Evolutionary conservation across 1,140 invertebrate genomes (phyloP), one percentile per base, ranked within the genome.

Genomic region (Mylabris phalerata): DNA sequence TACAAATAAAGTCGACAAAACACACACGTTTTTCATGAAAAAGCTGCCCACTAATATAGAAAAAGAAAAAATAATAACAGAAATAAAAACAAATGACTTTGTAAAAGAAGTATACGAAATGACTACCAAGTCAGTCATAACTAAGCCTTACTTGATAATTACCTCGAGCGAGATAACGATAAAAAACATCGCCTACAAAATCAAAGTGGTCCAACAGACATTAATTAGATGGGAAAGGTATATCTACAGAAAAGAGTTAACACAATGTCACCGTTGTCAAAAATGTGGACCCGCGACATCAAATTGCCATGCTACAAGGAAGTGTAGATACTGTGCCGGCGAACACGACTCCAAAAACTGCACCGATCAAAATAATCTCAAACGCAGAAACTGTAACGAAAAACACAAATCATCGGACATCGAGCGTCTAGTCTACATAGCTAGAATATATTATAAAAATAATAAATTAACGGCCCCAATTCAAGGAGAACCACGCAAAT

Each of bases 261-360:
- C 1, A 13, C 13, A 13, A 13, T 13, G 13, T 13, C 13, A 57
- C 3, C 1, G 13, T 13, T 73, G 67, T 24, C 71, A 74, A 63
- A 48, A 63, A 6, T 73, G 63, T 64, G 67, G 68, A 13, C 65
- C 72, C 49, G 64, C 69, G 1, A 66, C 63, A 1, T 9, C 40
- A 6, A 68, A 70, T 43, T 73, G 71, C 32, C 61, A 60, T 27
- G 55, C 41, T 13, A 50, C 58, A 2, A 56, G 67, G 6, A 54
- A 10, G 7, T 71, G 71, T 11, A 25, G 73, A 0, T 72, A 75
- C 63, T 73, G 72, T 57, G 62, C 64, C 10, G 60, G 48, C 55
- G 38, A 62, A 5, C 70, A 74, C n/a, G 42, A 67, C 0, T 71
- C 67, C 0, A 57, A 39, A 10, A 58, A 68, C 0, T 72, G 71